These are phyloP conservation scores for Ibycter americanus DNA, from an alignment of 2,797 vertebrate species.

Conservation along the genomic window DNA sequence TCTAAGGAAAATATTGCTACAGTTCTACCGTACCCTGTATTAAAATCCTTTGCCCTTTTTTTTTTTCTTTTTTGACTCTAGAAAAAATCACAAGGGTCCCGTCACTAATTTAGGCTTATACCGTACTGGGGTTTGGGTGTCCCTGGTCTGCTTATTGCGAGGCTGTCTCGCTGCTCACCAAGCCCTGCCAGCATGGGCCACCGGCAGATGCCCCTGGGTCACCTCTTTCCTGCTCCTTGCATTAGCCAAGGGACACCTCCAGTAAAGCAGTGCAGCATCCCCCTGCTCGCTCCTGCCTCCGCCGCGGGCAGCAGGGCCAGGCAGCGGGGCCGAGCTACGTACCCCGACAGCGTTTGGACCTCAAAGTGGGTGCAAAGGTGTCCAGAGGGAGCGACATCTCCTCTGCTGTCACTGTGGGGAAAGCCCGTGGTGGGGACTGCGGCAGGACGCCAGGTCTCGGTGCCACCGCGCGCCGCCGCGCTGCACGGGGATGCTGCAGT, in stretches of 20 bases:
- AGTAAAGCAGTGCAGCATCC: not conserved
- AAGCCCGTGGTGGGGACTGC: accelerated
- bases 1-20: slow-evolving; percentile 77
- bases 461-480: accelerated
- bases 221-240: not conserved
- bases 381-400: not conserved
- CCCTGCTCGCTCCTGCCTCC: not conserved
- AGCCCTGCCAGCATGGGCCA: not conserved
- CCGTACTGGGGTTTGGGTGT: not conserved
- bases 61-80: not conserved
- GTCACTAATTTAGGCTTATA: not conserved
- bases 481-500: not conserved
- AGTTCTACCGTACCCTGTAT: slow-evolving; percentile 39
- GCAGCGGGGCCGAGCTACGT: not conserved
- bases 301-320: not conserved
- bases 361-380: not conserved
- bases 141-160: not conserved
- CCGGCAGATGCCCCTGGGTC: not conserved
- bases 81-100: not conserved
- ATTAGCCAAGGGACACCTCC: not conserved
- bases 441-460: not conserved
- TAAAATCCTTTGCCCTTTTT: not conserved
- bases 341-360: accelerated
- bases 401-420: not conserved
- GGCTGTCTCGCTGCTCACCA: not conserved